Conservation (phyloP, 2,888 invertebrate species). For the Acanthosoma haemorrhoidale region DNA sequence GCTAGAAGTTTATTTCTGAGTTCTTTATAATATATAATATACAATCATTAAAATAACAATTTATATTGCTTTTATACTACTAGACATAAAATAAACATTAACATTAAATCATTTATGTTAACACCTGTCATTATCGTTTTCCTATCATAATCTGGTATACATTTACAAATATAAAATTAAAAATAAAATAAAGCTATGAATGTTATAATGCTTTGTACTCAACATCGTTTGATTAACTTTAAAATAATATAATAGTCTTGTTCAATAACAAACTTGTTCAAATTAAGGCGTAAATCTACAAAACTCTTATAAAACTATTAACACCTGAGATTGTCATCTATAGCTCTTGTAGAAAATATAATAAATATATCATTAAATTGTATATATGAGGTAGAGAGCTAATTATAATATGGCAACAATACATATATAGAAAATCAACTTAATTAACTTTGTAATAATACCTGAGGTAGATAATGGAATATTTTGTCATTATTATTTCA, state of each 20-base stretch:
- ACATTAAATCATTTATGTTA: neutral
- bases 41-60: neutral
- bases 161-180: slow-evolving; percentile 11
- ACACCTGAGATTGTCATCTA: slow-evolving; percentile 37
- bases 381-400: slow-evolving; percentile 38
- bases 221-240: slow-evolving; percentile 25
- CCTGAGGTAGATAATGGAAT: slow-evolving; percentile 39
- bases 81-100: neutral
- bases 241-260: slow-evolving; percentile 30
- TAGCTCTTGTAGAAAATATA: slow-evolving; percentile 34
- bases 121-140: slow-evolving; percentile 15
- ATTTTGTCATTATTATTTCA: slow-evolving; percentile 34
- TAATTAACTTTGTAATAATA: slow-evolving; percentile 32
- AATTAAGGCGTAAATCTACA: slow-evolving; percentile 27
- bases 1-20: neutral
- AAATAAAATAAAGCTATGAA: slow-evolving; percentile 23
- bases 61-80: neutral
- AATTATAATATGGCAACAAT: slow-evolving; percentile 36
- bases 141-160: neutral
- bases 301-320: slow-evolving; percentile 30
- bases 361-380: slow-evolving; percentile 32
- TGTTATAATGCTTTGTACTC: slow-evolving; percentile 30
- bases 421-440: slow-evolving; percentile 32
- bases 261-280: slow-evolving; percentile 23
- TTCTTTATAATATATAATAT: neutral